Conservation (phyloP, 2,797 vertebrate genomes). For the Gila robusta region DNA sequence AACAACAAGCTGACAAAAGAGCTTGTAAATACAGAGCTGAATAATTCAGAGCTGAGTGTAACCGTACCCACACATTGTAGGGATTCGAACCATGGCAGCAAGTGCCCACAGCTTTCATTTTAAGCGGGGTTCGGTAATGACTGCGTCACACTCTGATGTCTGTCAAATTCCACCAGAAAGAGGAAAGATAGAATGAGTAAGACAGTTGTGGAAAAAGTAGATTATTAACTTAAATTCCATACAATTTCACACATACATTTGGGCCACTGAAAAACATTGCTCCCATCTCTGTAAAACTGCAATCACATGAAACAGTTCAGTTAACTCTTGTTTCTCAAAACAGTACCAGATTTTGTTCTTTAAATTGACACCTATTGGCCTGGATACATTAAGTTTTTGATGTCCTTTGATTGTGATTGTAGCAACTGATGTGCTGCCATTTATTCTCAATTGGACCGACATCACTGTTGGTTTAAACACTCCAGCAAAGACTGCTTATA, state of each 20-base stretch:
- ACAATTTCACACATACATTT: not conserved
- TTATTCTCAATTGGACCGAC: not conserved
- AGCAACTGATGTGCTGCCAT: not conserved
- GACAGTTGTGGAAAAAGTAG: not conserved
- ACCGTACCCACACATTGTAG: constrained; percentile 68
- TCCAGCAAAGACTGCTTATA: not conserved
- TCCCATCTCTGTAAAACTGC: not conserved
- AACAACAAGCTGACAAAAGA: constrained; percentile 75
- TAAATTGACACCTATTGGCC: not conserved
- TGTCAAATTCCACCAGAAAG: constrained; percentile 7
- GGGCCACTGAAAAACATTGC: not conserved
- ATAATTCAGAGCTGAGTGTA: constrained; percentile 80
- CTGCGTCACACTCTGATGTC: constrained; percentile 4
- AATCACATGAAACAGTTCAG: not conserved
- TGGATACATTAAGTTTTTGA: not conserved
- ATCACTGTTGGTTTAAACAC: not conserved
- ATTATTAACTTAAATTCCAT: not conserved
- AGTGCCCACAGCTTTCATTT: constrained; percentile 60
- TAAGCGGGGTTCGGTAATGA: constrained; percentile 40
- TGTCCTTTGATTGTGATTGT: not conserved
- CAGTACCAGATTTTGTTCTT: not conserved
- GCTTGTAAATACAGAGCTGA: constrained; percentile 76
- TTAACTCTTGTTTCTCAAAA: not conserved
- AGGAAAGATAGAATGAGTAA: not conserved
- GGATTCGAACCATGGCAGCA: constrained; percentile 62